Conservation (phyloP, 2,113 vertebrate species). For the Castor canadensis region DNA sequence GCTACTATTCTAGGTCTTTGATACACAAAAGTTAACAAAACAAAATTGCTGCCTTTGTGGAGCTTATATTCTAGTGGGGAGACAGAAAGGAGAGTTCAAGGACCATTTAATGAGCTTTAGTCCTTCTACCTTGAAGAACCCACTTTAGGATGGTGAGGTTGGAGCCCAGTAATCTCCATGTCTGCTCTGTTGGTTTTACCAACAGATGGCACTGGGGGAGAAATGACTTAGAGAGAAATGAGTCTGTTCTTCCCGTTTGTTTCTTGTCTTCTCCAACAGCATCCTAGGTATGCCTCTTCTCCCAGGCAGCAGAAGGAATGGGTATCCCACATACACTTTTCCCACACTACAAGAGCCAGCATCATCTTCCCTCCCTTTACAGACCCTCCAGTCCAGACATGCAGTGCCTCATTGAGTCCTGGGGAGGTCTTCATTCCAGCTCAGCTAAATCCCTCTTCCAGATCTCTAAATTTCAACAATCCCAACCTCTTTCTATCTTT, state of each 20-base stretch:
- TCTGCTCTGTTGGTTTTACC: neutral
- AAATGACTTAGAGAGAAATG: neutral
- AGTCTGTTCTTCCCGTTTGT: no score
- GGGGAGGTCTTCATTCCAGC: neutral
- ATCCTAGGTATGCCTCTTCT: neutral
- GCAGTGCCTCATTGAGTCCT: neutral
- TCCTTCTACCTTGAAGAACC: neutral
- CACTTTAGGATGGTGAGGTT: neutral
- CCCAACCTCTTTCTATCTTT: neutral
- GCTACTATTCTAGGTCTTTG: neutral
- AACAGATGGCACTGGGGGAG: neutral
- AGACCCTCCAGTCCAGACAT: neutral
- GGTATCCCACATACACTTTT: neutral
- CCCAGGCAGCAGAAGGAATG: neutral
- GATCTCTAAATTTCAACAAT: neutral
- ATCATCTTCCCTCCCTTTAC: neutral
- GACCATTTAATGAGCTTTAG: neutral
- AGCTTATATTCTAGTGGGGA: neutral
- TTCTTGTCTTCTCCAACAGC: neutral
- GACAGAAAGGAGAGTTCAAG: neutral
- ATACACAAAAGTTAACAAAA: neutral
- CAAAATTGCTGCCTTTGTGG: neutral
- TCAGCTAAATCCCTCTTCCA: neutral
- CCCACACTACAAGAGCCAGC: neutral
- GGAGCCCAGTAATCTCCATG: rapidly evolving